Base-by-base conservation (phyloP, 2,113 vertebrate species). In the Zosterops hypoxanthus region DNA sequence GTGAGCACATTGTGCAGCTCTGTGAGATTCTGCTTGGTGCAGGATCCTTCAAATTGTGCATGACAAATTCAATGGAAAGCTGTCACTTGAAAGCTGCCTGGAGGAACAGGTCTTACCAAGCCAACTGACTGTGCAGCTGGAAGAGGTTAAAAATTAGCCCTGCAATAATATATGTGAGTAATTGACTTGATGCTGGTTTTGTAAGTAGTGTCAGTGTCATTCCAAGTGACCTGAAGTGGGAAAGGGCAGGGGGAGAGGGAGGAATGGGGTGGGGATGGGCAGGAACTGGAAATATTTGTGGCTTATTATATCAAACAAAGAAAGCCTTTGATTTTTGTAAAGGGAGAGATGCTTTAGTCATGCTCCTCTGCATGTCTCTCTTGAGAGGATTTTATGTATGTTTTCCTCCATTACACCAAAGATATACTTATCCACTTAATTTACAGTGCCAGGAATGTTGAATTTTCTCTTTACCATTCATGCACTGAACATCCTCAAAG, bases 61-160 rank as follows among this genome's bases (percentile, higher is more conserved):
- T 1, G 1, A n/a, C 36, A 60, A 42, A 39, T 12, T 39, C 52
- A 61, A 46, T 28, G n/a, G 78, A 75, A 78, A 87, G 8, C 33
- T 78, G 52, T 66, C 60, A 42, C 44, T 68, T 66, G 21, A 41
- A 70, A 31, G 17, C 24, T 50, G 26, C 28, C 47, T 84, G 22
- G 47, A 65, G 68, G 47, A 80, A 78, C 60, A 50, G 1, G 0
- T 81, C 52, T 69, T 65, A 53, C 42, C 0, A 0, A 90, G 22
- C 20, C 60, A 81, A 57, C 61, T 73, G 81, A 47, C 44, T 31
- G 39, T 79, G 87, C 61, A 75, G 73, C 77, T 76, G 47, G 23
- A 80, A 86, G 34, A 88, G 29, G 82, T 83, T 95, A 94, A 96
- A 93, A 79, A 93, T 90, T 76, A 90, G 61, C 82, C 41, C 46